Conservation (phyloP, 2,113 vertebrate genomes). For the Chaetops frenatus region DNA sequence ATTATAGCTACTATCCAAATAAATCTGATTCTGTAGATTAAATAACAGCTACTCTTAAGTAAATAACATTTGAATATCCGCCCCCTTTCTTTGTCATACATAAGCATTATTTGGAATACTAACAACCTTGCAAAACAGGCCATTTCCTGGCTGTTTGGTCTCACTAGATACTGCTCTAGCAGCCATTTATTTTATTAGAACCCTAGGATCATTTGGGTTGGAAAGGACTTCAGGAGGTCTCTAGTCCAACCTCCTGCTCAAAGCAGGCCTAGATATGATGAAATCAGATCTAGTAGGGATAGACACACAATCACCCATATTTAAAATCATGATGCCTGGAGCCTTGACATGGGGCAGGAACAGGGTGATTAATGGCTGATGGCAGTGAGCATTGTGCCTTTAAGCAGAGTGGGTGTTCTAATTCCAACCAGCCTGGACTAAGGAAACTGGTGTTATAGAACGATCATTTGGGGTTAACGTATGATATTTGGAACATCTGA, state of each 20-base stretch:
- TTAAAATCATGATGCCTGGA: not conserved
- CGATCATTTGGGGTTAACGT: constrained; percentile 62
- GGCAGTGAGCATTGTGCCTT: not conserved
- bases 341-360: not conserved
- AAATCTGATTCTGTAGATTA: constrained; percentile 28
- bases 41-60: not conserved
- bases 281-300: not conserved
- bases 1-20: constrained; percentile 28
- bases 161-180: not conserved
- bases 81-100: not conserved
- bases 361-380: not conserved
- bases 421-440: not conserved
- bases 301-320: not conserved
- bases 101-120: not conserved
- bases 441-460: constrained; percentile 55
- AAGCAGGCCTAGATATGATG: not conserved
- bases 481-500: constrained; percentile 73
- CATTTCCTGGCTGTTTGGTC: not conserved
- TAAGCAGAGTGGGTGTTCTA: constrained; percentile 54
- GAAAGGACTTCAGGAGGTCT: not conserved
- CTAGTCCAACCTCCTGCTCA: not conserved
- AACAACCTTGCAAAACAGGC: not conserved
- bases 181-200: not conserved
- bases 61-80: constrained; percentile 6
- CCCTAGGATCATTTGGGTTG: not conserved